These are phyloP conservation scores for Anolis carolinensis DNA, from an alignment of 2,113 vertebrate genomes.

Conservation along the genomic window DNA sequence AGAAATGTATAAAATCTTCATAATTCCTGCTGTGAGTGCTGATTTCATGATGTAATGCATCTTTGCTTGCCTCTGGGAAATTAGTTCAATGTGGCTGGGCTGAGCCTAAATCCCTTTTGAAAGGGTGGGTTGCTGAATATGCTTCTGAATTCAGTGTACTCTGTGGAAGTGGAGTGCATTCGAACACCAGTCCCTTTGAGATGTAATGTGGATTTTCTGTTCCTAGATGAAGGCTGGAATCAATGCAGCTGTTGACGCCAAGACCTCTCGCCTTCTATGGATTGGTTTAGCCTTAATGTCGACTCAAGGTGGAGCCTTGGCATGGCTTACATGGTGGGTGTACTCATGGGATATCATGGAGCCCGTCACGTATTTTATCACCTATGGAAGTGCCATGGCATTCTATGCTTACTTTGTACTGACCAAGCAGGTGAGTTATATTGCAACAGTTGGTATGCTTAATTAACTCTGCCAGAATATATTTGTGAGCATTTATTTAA, in stretches of 20 bases:
- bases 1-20: neutral
- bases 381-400: constrained; percentile 88
- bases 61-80: too few species aligned
- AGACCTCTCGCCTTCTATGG: constrained; percentile 81
- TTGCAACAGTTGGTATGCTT: neutral
- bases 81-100: neutral
- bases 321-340: constrained; percentile 98
- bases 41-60: neutral
- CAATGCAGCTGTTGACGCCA: constrained; percentile 71
- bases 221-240: constrained; percentile 83
- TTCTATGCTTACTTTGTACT: constrained; percentile 90
- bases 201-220: constrained; percentile 8
- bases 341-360: constrained; percentile 99
- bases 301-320: constrained; percentile 88
- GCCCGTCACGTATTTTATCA: constrained; percentile 94
- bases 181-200: neutral
- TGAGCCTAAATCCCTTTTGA: neutral
- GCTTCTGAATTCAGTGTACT: neutral
- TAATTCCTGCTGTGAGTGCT: neutral
- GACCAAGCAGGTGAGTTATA: constrained; percentile 83
- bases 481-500: neutral
- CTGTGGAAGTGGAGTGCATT: neutral
- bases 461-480: neutral
- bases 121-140: neutral
- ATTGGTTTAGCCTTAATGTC: constrained; percentile 88